Conservation (phyloP, 1,140 invertebrate genomes). For the Zaprionus taronus region DNA sequence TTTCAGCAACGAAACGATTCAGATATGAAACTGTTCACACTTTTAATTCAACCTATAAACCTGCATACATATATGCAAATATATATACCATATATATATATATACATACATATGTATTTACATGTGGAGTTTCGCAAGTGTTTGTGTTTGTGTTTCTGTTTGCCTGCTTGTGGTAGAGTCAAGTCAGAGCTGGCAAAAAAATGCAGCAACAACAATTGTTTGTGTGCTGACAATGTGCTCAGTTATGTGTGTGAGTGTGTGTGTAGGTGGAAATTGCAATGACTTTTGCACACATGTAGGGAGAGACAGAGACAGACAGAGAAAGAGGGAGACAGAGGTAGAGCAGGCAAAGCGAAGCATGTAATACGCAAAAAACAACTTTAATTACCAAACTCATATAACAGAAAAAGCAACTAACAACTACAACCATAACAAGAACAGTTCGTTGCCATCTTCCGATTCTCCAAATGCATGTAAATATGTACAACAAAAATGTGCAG, state of each 20-base stretch:
- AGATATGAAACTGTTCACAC: neutral
- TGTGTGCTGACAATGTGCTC: constrained; percentile 22
- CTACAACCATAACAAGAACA: neutral
- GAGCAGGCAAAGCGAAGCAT: neutral
- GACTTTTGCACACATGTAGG: neutral
- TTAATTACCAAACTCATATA: neutral
- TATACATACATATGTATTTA: neutral
- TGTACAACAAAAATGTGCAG: neutral
- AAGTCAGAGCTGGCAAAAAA: neutral
- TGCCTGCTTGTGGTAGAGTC: constrained; percentile 11
- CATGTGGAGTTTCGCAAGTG: neutral
- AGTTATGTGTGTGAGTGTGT: constrained; percentile 6
- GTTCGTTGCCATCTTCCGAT: neutral
- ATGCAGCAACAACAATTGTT: constrained; percentile 21
- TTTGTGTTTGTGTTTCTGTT: neutral
- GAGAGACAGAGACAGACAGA: neutral
- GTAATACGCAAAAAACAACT: neutral
- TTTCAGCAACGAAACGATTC: neutral
- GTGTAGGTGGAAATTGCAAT: constrained; percentile 8
- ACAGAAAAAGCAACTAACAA: neutral
- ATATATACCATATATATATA: neutral
- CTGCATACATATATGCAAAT: neutral
- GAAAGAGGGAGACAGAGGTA: neutral
- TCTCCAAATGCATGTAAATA: neutral
- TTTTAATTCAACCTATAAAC: neutral